Evolutionary conservation across 2,888 invertebrate genomes (phyloP).

Genomic region (Scaptomyza cyrtandrae): DNA sequence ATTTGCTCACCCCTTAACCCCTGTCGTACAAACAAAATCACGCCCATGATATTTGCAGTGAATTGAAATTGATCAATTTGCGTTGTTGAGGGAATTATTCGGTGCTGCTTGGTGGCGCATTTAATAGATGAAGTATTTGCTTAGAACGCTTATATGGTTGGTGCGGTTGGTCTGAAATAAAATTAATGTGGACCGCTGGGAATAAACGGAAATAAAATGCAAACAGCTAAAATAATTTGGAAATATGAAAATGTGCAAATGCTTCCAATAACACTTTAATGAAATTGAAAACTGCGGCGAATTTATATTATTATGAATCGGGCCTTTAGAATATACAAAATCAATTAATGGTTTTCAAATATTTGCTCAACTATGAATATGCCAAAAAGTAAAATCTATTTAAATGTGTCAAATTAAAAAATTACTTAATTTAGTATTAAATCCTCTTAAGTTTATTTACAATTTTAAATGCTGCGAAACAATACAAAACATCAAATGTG

Average conservation of each 20-base stretch:
- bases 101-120: slow-evolving; percentile 49
- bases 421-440: background rate
- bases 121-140: slow-evolving; percentile 69
- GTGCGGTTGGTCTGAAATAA: slow-evolving; percentile 43
- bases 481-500: no score
- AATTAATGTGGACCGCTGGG: slow-evolving; percentile 58
- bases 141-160: slow-evolving; percentile 14
- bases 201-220: slow-evolving; percentile 13
- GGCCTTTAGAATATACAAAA: slow-evolving; percentile 10
- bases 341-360: slow-evolving; percentile 9
- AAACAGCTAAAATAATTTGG: slow-evolving; percentile 7
- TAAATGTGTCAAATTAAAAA: background rate
- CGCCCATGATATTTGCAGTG: slow-evolving; percentile 75
- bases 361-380: background rate
- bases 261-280: slow-evolving; percentile 12
- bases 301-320: slow-evolving; percentile 10
- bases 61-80: slow-evolving; percentile 80
- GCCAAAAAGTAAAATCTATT: background rate
- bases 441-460: background rate
- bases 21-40: slow-evolving; percentile 55
- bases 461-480: background rate
- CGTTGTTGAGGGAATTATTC: slow-evolving; percentile 73
- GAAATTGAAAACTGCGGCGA: slow-evolving; percentile 14
- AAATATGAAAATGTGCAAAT: slow-evolving; percentile 33
- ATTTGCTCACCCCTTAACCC: background rate